Conservation (phyloP, 2,113 vertebrate species). For the Castor canadensis region DNA sequence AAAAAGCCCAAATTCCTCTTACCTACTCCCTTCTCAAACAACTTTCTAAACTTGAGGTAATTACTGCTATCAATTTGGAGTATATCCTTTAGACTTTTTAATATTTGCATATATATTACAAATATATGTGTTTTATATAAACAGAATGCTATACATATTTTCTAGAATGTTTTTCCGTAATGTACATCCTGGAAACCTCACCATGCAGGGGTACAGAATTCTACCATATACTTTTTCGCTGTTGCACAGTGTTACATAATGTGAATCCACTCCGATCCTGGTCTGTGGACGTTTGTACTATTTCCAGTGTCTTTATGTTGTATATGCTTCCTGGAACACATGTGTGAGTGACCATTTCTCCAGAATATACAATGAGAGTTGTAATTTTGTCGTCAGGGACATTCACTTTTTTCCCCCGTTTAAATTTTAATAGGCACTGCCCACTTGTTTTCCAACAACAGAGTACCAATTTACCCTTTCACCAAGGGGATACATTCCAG, state of each 20-base stretch:
- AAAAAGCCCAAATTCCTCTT: background rate
- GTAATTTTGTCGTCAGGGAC: background rate
- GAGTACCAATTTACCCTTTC: background rate
- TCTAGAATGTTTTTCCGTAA: background rate
- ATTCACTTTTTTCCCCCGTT: background rate
- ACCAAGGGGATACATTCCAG: background rate
- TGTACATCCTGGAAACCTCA: background rate
- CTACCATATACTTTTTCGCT: background rate
- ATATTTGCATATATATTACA: background rate
- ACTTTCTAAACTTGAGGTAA: background rate
- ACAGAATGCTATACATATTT: background rate
- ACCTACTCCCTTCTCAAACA: background rate
- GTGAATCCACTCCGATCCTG: background rate
- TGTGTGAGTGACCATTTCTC: background rate
- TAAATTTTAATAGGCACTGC: background rate
- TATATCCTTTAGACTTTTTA: background rate
- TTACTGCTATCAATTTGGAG: background rate
- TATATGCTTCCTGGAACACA: background rate
- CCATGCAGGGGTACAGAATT: background rate
- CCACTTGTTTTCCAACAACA: background rate
- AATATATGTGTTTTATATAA: background rate
- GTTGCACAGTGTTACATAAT: background rate
- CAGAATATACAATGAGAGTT: background rate
- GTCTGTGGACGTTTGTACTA: background rate
- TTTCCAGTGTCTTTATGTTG: background rate